A percentile compares a stretch with the other conserved stretches of the same genome.
Conservation (phyloP, 2,888 invertebrate genomes). For the Drosophila neotestacea region DNA sequence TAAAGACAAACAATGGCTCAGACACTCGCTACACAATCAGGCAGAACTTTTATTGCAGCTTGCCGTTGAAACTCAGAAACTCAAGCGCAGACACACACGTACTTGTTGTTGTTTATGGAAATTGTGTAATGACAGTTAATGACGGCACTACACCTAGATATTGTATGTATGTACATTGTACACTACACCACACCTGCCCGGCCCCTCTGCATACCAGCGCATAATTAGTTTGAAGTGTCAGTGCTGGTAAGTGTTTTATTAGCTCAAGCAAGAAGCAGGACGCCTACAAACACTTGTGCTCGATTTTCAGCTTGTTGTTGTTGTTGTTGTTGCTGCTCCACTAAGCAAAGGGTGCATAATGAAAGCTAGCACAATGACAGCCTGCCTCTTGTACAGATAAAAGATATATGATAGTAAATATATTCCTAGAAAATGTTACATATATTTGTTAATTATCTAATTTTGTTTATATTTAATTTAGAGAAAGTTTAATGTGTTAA, state of each 20-base stretch:
- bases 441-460: not conserved
- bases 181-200: not conserved
- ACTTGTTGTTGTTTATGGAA: slow-evolving; percentile 70
- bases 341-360: slow-evolving; percentile 29
- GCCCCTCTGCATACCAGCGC: slow-evolving; percentile 39
- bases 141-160: slow-evolving; percentile 71
- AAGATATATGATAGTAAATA: not conserved
- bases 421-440: not conserved
- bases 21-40: slow-evolving; percentile 52
- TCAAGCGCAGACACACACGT: slow-evolving; percentile 1
- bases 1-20: slow-evolving; percentile 74
- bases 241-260: slow-evolving; percentile 77
- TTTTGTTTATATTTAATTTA: not conserved
- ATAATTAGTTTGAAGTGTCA: slow-evolving; percentile 68
- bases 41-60: slow-evolving; percentile 41
- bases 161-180: slow-evolving; percentile 3
- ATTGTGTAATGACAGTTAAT: slow-evolving; percentile 79
- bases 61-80: not conserved
- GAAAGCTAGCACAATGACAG: slow-evolving; percentile 16
- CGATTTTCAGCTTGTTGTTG: slow-evolving; percentile 33
- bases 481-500: not conserved
- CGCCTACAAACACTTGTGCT: slow-evolving; percentile 65
- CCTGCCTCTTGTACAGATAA: not conserved
- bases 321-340: slow-evolving; percentile 19
- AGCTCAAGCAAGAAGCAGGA: slow-evolving; percentile 64